Conservation (phyloP, 2,888 invertebrate genomes). For the Polia nebulosa region DNA sequence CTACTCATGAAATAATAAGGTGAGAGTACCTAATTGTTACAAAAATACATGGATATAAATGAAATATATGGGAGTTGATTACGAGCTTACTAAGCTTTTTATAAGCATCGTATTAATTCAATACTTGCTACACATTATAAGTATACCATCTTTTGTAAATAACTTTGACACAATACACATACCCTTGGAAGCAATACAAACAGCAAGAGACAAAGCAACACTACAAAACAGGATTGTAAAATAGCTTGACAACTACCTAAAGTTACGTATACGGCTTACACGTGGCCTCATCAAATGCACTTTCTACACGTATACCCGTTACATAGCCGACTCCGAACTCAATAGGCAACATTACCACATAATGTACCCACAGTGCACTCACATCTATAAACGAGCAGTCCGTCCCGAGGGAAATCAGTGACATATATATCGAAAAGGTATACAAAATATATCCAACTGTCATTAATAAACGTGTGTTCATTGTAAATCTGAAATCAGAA, state of each 20-base stretch:
- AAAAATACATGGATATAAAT: too few relatives aligned
- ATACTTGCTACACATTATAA: too few relatives aligned
- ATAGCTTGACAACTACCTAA: neutral
- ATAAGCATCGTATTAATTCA: too few relatives aligned
- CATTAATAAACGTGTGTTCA: constrained; percentile 52
- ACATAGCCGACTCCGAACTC: neutral
- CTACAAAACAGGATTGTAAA: constrained; percentile 7
- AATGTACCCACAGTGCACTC: constrained; percentile 19
- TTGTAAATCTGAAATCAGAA: constrained; percentile 62
- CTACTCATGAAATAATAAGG: neutral
- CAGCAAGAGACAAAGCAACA: neutral
- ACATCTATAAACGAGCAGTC: constrained; percentile 6
- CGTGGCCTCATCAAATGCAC: constrained; percentile 14
- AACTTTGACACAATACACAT: neutral
- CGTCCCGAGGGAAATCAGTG: constrained; percentile 49
- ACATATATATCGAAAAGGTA: constrained; percentile 15
- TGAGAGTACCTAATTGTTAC: neutral
- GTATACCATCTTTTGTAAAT: too few relatives aligned
- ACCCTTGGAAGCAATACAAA: neutral
- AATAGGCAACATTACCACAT: constrained; percentile 22
- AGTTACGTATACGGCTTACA: constrained; percentile 27
- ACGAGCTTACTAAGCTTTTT: too few relatives aligned
- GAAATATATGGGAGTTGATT: too few relatives aligned
- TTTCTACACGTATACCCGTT: constrained; percentile 29
- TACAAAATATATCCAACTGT: constrained; percentile 23